Percentiles rank a stretch among this genome's conserved stretches.
Evolutionary conservation across 2,113 vertebrate species (phyloP).

Genomic region (Origma solitaria): DNA sequence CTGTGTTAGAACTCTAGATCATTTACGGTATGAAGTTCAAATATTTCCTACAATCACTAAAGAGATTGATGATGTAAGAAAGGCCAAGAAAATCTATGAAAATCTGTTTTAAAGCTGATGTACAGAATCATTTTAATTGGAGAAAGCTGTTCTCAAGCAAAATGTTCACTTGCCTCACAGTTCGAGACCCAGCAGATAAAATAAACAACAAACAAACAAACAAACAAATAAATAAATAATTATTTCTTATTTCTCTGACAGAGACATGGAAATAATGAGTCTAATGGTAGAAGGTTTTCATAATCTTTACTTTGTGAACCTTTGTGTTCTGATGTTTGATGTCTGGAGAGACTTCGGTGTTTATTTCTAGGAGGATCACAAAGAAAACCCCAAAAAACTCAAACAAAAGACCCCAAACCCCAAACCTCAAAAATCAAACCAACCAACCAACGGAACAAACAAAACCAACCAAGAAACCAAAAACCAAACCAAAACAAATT

Average conservation of each 20-base stretch:
- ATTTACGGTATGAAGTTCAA: background rate
- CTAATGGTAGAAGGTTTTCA: background rate
- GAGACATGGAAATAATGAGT: background rate
- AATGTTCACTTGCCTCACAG: background rate
- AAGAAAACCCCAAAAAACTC: background rate
- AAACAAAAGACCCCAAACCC: too few species aligned
- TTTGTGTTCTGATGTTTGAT: background rate
- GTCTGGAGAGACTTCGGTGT: background rate
- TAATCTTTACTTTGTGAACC: rapidly evolving
- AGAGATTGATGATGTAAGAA: background rate
- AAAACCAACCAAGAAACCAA: background rate
- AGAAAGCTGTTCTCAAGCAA: background rate
- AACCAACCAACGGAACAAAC: too few species aligned
- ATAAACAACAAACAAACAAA: too few species aligned
- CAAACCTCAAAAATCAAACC: too few species aligned
- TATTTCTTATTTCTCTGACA: too few species aligned
- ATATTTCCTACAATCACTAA: background rate
- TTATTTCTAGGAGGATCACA: background rate
- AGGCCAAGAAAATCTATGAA: background rate
- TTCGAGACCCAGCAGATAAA: rapidly evolving
- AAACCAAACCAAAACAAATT: rapidly evolving
- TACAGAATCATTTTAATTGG: background rate
- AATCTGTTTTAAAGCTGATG: background rate
- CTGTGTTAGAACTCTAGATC: background rate
- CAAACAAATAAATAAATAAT: too few species aligned